phyloP scores from a whole-genome alignment of 2,113 vertebrate genomes.

The Epinephelus fuscoguttatus region DNA sequence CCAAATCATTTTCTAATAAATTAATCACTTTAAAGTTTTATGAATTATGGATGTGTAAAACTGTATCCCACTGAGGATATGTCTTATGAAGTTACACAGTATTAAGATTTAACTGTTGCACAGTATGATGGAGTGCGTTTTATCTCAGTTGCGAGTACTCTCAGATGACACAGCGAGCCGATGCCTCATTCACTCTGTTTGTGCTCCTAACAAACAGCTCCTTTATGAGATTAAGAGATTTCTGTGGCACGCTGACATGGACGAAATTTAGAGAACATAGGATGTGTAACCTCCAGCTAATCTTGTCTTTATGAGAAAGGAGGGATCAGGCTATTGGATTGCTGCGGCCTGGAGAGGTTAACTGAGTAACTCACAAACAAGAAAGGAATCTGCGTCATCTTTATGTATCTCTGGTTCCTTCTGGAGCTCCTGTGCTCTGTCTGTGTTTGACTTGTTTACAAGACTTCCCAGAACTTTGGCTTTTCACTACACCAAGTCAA shows the following conservation, averaged over 20 bases:
- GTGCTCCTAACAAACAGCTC: constrained; percentile 73
- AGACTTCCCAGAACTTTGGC: neutral
- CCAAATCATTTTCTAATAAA: neutral
- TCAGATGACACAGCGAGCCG: constrained; percentile 5
- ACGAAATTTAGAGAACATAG: constrained; percentile 81
- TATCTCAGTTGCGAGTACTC: neutral
- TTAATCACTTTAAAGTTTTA: neutral
- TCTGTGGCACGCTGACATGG: constrained; percentile 82
- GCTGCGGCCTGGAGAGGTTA: constrained; percentile 60
- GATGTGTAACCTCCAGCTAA: constrained; percentile 83
- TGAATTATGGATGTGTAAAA: neutral
- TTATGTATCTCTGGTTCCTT: neutral
- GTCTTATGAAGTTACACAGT: neutral
- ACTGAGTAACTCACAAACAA: constrained; percentile 15
- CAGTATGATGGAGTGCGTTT: neutral
- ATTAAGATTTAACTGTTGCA: neutral
- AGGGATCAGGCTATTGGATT: constrained; percentile 73
- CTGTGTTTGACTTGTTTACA: neutral
- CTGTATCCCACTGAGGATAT: too few species aligned
- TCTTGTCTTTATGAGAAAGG: constrained; percentile 82
- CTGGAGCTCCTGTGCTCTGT: too few species aligned
- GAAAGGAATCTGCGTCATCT: neutral
- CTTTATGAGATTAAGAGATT: constrained; percentile 85
- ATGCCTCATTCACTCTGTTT: constrained; percentile 55
- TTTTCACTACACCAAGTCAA: neutral